Evolutionary conservation across 2,888 invertebrate genomes (phyloP).

Genomic region (Caenorhabditis panamensis): DNA sequence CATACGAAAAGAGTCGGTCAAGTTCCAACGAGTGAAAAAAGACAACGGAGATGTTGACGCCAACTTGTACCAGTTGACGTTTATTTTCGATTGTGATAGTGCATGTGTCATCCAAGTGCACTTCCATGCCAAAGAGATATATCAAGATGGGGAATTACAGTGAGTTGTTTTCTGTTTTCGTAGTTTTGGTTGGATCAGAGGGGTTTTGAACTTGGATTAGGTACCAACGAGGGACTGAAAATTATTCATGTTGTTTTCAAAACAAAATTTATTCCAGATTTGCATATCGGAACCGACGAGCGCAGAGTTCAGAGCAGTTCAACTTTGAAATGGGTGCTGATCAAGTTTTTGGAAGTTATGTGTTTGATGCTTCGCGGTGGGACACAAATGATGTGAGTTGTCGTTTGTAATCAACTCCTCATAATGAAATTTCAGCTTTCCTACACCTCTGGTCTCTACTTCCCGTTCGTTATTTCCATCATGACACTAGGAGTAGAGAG

Average conservation of each 20-base stretch:
- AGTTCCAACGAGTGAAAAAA: constrained; percentile 86
- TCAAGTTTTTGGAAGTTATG: constrained; percentile 92
- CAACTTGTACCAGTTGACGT: constrained; percentile 91
- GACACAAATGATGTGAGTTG: constrained; percentile 70
- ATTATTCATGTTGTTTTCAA: too few relatives aligned
- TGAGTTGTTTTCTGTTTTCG: constrained; percentile 45
- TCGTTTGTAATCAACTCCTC: neutral
- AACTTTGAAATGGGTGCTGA: constrained; percentile 95
- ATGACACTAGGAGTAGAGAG: constrained; percentile 67
- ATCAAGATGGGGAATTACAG: constrained; percentile 82
- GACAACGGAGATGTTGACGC: constrained; percentile 63
- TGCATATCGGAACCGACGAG: constrained; percentile 82
- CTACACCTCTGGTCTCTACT: constrained; percentile 75
- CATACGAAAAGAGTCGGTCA: constrained; percentile 95
- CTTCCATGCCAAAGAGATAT: constrained; percentile 94
- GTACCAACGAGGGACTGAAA: too few relatives aligned
- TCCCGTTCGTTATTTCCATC: constrained; percentile 78
- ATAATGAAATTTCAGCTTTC: constrained; percentile 65
- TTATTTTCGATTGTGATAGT: constrained; percentile 96
- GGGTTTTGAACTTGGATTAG: too few relatives aligned
- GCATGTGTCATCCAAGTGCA: constrained; percentile 94
- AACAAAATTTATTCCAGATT: constrained; percentile 81
- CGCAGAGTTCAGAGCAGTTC: constrained; percentile 89
- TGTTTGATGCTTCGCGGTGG: constrained; percentile 91
- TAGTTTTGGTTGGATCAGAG: neutral